These are phyloP conservation scores for Maniola jurtina DNA, from an alignment of 1,140 invertebrate genomes.

Conservation along the genomic window DNA sequence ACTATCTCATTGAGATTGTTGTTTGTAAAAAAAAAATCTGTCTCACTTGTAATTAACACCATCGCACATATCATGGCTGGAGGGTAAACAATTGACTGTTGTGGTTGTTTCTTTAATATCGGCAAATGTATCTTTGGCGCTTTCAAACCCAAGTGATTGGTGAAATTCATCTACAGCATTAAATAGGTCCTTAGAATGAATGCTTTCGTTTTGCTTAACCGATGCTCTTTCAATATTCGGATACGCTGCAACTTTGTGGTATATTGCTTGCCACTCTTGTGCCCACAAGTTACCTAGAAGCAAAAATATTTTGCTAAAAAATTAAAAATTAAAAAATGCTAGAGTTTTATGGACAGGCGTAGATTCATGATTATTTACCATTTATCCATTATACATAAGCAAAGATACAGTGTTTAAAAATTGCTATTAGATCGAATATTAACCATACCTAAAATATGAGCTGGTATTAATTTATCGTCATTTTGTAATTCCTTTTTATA, in stretches of 20 bases:
- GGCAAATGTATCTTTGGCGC: conserved; percentile 57
- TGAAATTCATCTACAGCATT: conserved; percentile 62
- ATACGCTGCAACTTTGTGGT: conserved; percentile 83
- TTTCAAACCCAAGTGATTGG: conserved; percentile 63
- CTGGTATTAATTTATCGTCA: conserved; percentile 86
- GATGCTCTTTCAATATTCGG: conserved; percentile 70
- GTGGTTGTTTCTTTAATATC: conserved; percentile 53
- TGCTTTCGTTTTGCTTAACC: conserved; percentile 35
- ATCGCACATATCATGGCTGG: conserved; percentile 73
- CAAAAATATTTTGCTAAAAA: conserved; percentile 16
- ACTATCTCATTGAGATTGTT: too few species aligned
- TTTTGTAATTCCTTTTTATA: conserved; percentile 82
- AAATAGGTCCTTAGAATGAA: conserved; percentile 55
- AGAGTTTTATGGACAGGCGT: not conserved
- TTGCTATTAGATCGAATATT: too few species aligned
- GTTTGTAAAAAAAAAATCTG: conserved; percentile 29
- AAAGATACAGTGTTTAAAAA: too few species aligned
- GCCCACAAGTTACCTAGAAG: conserved; percentile 91
- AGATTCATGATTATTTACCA: not conserved
- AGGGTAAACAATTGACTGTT: conserved; percentile 61
- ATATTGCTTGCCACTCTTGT: conserved; percentile 88
- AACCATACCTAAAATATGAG: conserved; percentile 85
- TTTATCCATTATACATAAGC: too few species aligned
- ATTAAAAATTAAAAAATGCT: too few species aligned
- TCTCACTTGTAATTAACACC: conserved; percentile 66